phyloP scores from a whole-genome alignment of 2,797 vertebrate genomes.

The Sphenodon punctatus region DNA sequence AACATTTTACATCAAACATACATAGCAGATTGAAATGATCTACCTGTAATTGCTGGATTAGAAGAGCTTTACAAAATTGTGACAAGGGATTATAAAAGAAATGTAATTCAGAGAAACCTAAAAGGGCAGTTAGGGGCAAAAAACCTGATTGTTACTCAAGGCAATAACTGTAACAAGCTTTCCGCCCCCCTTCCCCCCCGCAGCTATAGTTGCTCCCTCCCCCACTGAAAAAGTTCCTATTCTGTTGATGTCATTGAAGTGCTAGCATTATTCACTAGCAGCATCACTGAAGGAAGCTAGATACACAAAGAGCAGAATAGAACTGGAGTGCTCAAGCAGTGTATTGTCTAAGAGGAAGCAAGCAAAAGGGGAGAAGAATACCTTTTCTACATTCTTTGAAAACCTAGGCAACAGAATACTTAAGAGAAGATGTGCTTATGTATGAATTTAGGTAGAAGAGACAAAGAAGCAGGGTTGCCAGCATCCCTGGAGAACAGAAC shows the following conservation, averaged over 20 bases:
- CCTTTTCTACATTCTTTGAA: slow-evolving; percentile 38
- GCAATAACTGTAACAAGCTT: background rate
- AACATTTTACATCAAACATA: background rate
- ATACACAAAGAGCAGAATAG: slow-evolving; percentile 40
- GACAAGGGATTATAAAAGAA: background rate
- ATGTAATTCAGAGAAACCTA: background rate
- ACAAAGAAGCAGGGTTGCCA: slow-evolving; percentile 49
- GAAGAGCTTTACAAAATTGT: background rate
- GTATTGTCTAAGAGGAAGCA: slow-evolving; percentile 9
- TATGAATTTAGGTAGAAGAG: slow-evolving; percentile 48
- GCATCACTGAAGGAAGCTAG: slow-evolving; percentile 39
- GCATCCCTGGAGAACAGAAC: slow-evolving; percentile 18
- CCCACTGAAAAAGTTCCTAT: slow-evolving; percentile 21
- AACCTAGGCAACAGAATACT: slow-evolving; percentile 54
- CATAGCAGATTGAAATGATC: background rate
- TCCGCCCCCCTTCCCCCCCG: background rate
- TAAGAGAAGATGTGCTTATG: slow-evolving; percentile 40
- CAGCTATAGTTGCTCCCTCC: slow-evolving; percentile 19
- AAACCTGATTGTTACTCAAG: background rate
- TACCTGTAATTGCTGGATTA: background rate
- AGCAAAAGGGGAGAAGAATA: background rate
- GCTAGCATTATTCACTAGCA: slow-evolving; percentile 62
- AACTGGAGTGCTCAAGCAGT: slow-evolving; percentile 40
- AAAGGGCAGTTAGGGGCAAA: background rate
- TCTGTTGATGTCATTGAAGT: slow-evolving; percentile 64